phyloP scores from a whole-genome alignment of 2,888 invertebrate genomes.

The Ophioninae sp. region DNA sequence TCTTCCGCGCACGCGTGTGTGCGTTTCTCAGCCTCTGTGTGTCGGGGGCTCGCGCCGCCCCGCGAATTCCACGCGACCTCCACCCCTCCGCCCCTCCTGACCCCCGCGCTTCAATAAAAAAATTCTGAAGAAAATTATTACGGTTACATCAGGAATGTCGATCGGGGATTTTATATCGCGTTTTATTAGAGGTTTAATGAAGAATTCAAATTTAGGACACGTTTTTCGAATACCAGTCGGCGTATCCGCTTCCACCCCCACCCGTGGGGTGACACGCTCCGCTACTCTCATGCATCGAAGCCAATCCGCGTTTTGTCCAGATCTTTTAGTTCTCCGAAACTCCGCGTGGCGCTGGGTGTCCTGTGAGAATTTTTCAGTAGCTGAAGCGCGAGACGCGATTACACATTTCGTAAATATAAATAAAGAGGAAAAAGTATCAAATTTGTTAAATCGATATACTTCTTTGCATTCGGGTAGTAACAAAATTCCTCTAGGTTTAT shows the following conservation, averaged over 20 bases:
- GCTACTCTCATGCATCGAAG: background rate
- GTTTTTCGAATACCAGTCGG: conserved; percentile 34
- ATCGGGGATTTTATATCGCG: background rate
- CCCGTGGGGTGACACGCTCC: background rate
- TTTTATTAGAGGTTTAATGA: background rate
- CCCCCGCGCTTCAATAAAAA: no score
- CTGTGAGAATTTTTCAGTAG: no score
- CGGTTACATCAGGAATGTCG: background rate
- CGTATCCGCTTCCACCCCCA: background rate
- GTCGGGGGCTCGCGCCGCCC: background rate
- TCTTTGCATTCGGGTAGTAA: no score
- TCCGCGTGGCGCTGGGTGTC: no score
- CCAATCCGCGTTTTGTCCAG: no score
- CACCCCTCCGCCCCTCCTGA: background rate
- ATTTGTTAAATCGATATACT: no score
- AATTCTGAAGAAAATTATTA: background rate
- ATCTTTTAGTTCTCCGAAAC: no score
- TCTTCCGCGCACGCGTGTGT: background rate
- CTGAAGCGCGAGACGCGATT: no score
- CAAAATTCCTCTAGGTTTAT: no score
- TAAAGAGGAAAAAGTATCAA: no score
- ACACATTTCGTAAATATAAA: no score
- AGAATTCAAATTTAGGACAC: conserved; percentile 27
- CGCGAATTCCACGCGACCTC: background rate
- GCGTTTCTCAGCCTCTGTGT: background rate